Evolutionary conservation across 2,888 invertebrate genomes (phyloP), one percentile per base, ranked within the genome.

Genomic region (Conistra vaccinii): DNA sequence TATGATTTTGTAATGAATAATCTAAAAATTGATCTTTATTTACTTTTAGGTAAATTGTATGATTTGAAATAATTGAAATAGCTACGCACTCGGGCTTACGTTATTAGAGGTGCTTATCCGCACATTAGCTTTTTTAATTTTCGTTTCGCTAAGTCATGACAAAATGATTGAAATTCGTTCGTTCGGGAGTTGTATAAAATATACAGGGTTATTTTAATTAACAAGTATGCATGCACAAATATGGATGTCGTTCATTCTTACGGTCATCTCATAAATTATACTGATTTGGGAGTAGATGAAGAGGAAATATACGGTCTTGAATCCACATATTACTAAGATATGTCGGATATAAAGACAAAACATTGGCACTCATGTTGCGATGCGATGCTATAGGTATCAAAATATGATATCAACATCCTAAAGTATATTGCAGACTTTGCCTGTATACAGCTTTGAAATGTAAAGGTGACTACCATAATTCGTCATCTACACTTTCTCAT

Each of bases 191-290:
- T 87, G 79, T 81, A 81, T 76, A 67, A 77, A 80, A 79, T 70
- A 86, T 90, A 92, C 93, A 93, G 92, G 93, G 93, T 91, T 92
- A 87, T 84, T 84, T 86, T 78, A 81, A 77, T 80, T 20, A 83
- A 81, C 81, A 80, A 81, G 67, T 69, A 62, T 78, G 73, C 42
- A 75, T 81, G 80, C 83, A 88, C 83, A 85, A 87, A 81, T 69
- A 29, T 76, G 48, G 53, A 23, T 67, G 17, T 14, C 57, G 68
- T 71, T 60, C 58, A 65, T 61, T 82, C n/a, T 73, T 72, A 39
- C 66, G 35, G 66, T 68, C 10, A 29, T 73, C 12, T 70, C 20
- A 23, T 35, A 17, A 17, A 4, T 17, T 4, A n/a, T 26, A 26
- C 39, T 55, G 26, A 48, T 67, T 67, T 71, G 35, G 35, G 26